phyloP scores from a whole-genome alignment of 2,797 vertebrate species.

The Lates japonicus region DNA sequence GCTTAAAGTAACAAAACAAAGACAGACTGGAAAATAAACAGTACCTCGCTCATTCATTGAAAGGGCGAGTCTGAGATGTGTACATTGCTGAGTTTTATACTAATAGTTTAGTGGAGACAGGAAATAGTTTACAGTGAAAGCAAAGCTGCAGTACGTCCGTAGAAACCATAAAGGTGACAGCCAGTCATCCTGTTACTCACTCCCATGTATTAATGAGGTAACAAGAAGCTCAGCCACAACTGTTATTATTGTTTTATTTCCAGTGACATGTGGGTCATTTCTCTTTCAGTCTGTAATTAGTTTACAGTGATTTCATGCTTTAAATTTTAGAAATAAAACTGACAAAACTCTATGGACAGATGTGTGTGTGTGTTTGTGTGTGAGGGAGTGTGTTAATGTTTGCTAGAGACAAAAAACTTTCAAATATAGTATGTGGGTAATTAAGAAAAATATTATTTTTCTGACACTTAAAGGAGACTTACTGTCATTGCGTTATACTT shows the following conservation, averaged over 20 bases:
- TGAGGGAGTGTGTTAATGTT: neutral
- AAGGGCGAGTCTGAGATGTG: constrained; percentile 53
- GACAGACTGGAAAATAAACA: constrained; percentile 87
- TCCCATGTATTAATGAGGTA: constrained; percentile 44
- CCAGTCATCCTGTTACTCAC: constrained; percentile 31
- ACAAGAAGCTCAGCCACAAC: constrained; percentile 25
- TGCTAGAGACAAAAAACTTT: neutral
- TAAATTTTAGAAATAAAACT: constrained; percentile 26
- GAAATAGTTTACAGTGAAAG: constrained; percentile 50
- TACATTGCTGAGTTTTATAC: constrained; percentile 59
- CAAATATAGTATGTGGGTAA: neutral
- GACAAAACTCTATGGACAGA: neutral
- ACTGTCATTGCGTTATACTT: neutral
- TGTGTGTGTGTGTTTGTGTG: constrained; percentile 2
- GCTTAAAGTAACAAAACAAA: constrained; percentile 91
- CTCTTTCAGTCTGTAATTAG: constrained; percentile 28
- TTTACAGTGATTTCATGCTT: constrained; percentile 23
- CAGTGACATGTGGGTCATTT: constrained; percentile 32
- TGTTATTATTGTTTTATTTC: constrained; percentile 30
- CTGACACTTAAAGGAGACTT: neutral
- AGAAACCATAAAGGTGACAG: constrained; percentile 47
- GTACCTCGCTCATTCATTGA: constrained; percentile 70
- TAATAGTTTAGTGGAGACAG: constrained; percentile 61
- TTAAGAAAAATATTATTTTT: neutral
- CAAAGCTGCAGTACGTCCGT: constrained; percentile 18